Base-by-base conservation (phyloP, 2,113 vertebrate species). In the Upupa epops region DNA sequence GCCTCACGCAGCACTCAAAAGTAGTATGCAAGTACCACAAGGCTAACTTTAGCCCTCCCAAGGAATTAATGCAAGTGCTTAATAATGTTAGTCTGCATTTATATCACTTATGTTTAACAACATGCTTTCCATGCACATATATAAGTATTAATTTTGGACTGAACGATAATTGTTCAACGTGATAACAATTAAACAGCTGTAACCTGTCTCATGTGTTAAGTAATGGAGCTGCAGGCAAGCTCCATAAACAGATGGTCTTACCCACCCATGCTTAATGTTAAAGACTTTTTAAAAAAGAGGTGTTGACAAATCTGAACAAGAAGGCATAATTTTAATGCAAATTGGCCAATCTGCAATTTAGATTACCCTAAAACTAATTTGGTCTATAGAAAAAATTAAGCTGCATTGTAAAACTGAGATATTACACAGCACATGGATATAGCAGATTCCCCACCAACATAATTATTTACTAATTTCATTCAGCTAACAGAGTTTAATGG, bases 171-270 rank as follows among this genome's bases (percentile, higher is more conserved):
- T 4, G 59, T 96, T 97, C 95, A 89, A 95, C 91, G 80, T 46
- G 42, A 5, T 95, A 97, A 97, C 97, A 98, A 98, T 98, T 97
- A 97, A 98, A 97, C 97, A 98, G 96, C 97, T 97, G 96, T 97
- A 98, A 97, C 96, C 95, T 96, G 97, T 96, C 97, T 97, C 59
- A 3, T 92, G 63, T 91, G 94, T 94, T 97, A 96, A 97, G 94
- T 88, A 95, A 96, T 71, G 78, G 95, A 96, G 96, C 97, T 97
- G 83, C 94, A 88, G 96, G 97, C 96, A 69, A 95, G 86, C 90
- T 96, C 89, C 72, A 61, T 60, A 96, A 97, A 96, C 97, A 98
- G 97, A 98, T 98, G 97, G 97, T 96, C 96, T 95, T 95, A 97
- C 81, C 97, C 97, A 97, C 96, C 96, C 97, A 96, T 95, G 94